A percentile compares a stretch with the other conserved stretches of the same genome.
Evolutionary conservation across 2,113 vertebrate species (phyloP).

Genomic region (Morone saxatilis): DNA sequence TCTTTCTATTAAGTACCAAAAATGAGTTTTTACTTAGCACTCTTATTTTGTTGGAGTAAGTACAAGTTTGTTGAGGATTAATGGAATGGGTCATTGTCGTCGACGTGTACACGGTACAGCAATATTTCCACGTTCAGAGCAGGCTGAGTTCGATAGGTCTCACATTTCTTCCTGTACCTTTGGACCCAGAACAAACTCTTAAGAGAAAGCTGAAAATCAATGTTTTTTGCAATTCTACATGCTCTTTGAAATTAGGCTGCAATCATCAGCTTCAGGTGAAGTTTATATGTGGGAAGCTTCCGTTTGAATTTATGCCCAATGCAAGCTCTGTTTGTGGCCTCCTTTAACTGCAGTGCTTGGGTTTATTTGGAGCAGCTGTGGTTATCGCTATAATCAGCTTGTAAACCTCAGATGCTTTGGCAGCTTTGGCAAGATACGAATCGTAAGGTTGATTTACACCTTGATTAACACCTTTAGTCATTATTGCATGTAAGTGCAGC

Average conservation of each 20-base stretch:
- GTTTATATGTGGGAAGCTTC: constrained; percentile 22
- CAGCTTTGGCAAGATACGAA: constrained; percentile 27
- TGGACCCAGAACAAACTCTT: constrained; percentile 26
- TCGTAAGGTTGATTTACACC: constrained; percentile 38
- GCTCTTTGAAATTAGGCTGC: constrained; percentile 8
- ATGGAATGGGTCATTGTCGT: not conserved
- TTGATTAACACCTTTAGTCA: constrained; percentile 2
- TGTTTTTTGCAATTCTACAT: constrained; percentile 40
- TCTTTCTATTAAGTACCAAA: not conserved
- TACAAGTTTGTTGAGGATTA: not conserved
- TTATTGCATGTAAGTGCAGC: constrained; percentile 6
- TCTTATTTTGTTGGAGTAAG: not conserved
- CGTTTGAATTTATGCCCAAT: constrained; percentile 41
- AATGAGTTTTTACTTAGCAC: not conserved
- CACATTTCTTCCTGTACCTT: constrained; percentile 20
- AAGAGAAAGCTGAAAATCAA: constrained; percentile 32
- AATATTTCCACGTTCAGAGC: not conserved
- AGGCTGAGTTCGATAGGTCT: constrained; percentile 8
- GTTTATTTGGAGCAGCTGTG: constrained; percentile 58
- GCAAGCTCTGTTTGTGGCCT: constrained; percentile 26
- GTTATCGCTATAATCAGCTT: constrained; percentile 47
- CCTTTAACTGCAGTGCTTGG: constrained; percentile 34
- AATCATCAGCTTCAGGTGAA: not conserved
- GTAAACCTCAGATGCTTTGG: constrained; percentile 40
- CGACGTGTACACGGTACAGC: not conserved